Evolutionary conservation across 2,797 vertebrate species (phyloP), one percentile per base, ranked within the genome.

Genomic region (Enteromius afrohamiltoni): DNA sequence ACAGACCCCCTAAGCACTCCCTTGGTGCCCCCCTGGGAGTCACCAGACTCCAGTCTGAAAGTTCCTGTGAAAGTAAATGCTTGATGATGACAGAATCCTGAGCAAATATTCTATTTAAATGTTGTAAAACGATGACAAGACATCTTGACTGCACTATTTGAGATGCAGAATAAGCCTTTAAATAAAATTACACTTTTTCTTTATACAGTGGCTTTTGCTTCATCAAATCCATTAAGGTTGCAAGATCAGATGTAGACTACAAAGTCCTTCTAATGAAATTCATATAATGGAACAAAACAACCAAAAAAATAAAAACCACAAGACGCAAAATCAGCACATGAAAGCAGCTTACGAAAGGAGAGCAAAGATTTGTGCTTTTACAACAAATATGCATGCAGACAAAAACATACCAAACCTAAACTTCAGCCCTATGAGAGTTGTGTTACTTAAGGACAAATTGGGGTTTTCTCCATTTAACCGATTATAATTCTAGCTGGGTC

Each of bases 171-270:
- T 14, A 76, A 69, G 53, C 31, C 70, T 73, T 70, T 85, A 64
- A 76, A 42, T 58, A 37, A 64, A 75, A 60, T 69, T 75, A 65
- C 23, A 49, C 62, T 82, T 10, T 62, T 53, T 21, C 49, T 62
- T 86, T 82, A 67, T 82, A 68, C 62, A 62, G 42, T 34, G 77
- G 84, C 79, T 76, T 85, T 76, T 79, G 60, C 76, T 37, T 79
- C 34, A 80, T 83, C 69, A 34, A 23, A 49, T 70, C 73, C 31
- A 79, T 17, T 71, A 79, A 79, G 42, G 78, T 82, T 75, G 21
- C 70, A 71, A 73, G 31, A 16, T 67, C 58, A 45, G 26, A 73
- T 37, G 55, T 67, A n/a, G 47, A 69, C 37, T 31, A 68, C 62
- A 60, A 80, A 85, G 79, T 49, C 71, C 77, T 68, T 76, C 51